Evolutionary conservation across 2,113 vertebrate species (phyloP), one percentile per base, ranked within the genome.

Genomic region (Crocuta crocuta): DNA sequence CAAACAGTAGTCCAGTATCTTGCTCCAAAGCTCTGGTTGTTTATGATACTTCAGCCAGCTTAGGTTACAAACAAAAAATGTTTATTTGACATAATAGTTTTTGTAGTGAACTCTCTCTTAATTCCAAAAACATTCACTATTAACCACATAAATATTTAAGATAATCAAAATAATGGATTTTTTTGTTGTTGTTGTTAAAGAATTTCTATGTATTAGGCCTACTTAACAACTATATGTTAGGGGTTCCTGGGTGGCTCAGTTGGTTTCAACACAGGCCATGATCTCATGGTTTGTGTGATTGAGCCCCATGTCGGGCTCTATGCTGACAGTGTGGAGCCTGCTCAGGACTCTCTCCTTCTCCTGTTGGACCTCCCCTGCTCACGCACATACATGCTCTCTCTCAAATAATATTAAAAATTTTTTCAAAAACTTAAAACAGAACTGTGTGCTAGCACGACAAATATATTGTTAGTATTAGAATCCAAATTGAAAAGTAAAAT

Each of bases 401-500:
- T 61, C 21, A 61, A 61, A 61, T 9, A 61, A 61, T 61, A 61
- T 19, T 23, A 61, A 61, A 61, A 58, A 58, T 53, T 53, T 53
- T 17, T 5, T 16, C 39, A 19, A 58, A 61, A 61, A 61, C 58
- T 61, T 23, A 17, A 8, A 48, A 50, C 15, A 17, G 10, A 48
- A 50, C 15, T 66, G 10, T 55, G 26, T 33, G 26, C 11, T 71
- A 71, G 5, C 58, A 65, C 33, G 70, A 91, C 16, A 65, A 71
- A n/a, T 45, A 61, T n/a, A 53, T 21, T 66, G n/a, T 84, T 76
- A 48, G 35, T 80, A 33, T 17, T 66, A 39, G 55, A 85, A 92
- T 80, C 39, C 45, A 84, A 92, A 79, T 48, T 71, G 58, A 97
- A 92, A 94, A 55, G 16, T 71, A 11, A 84, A 92, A 66, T 65